phyloP scores from a whole-genome alignment of 2,113 vertebrate species.

The Tetrax tetrax region DNA sequence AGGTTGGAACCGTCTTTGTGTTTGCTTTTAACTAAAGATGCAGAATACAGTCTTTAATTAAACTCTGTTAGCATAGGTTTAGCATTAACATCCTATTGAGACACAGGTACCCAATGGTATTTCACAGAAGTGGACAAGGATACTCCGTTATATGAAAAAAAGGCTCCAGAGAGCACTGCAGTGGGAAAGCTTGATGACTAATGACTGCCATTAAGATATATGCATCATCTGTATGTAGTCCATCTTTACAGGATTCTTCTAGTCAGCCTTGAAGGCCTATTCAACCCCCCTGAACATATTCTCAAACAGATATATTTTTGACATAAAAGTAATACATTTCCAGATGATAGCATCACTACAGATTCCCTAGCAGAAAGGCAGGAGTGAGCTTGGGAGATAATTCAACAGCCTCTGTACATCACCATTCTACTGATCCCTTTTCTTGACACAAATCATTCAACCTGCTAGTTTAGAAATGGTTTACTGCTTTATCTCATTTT shows the following conservation, averaged over 20 bases:
- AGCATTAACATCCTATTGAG: neutral
- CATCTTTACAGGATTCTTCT: neutral
- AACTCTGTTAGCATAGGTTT: neutral
- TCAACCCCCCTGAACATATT: neutral
- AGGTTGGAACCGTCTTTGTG: neutral
- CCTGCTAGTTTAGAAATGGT: neutral
- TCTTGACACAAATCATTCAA: neutral
- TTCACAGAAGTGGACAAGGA: neutral
- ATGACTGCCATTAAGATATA: neutral
- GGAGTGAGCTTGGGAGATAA: neutral
- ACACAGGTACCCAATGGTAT: neutral
- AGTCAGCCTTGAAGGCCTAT: neutral
- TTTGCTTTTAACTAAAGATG: neutral
- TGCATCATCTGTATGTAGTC: neutral
- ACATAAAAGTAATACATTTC: neutral
- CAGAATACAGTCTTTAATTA: neutral
- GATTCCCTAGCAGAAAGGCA: neutral
- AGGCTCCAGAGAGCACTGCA: neutral
- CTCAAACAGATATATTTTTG: neutral
- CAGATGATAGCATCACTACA: neutral
- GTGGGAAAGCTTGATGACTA: neutral
- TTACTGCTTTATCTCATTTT: neutral
- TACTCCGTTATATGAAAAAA: neutral
- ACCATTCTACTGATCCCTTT: neutral
- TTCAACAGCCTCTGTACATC: neutral